Evolutionary conservation across 2,888 invertebrate genomes (phyloP), one percentile per base, ranked within the genome.

Genomic region (Pandemis heparana): DNA sequence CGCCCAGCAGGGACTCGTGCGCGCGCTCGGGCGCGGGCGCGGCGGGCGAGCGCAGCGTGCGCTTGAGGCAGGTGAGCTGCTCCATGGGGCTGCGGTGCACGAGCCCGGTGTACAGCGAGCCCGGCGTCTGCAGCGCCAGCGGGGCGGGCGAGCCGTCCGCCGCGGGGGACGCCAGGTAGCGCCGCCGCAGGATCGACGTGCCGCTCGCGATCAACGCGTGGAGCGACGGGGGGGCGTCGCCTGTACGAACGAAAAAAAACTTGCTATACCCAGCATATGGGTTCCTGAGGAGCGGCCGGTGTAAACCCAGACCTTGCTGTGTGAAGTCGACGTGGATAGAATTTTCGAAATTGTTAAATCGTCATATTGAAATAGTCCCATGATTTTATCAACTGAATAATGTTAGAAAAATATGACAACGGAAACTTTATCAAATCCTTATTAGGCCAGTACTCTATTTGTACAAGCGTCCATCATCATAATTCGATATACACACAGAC

Each of bases 61-160:
- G 92, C 87, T 96, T 96, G 16, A 97, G 90, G 81, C 97, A 97
- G 64, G 96, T 97, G 67, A 97, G 87, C 89, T 97, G 97, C 77
- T 97, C 96, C 96, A 97, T 97, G 1, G 97, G 97, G 84, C 97
- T 97, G 63, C 94, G 91, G 76, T 96, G 96, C 74, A 96, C 95
- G 7, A 96, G 95, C 0, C 96, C 96, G 92, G 89, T 82, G 95
- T 95, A 90, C 88, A 97, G 83, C 32, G 96, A 95, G 62, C 95
- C 96, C 43, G 94, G 92, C 8, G 94, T 92, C 77, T 95, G 96
- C 32, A 96, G 86, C 10, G 96, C 95, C 5, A 97, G 89, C 46
- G 96, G 95, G 14, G 96, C 95, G 8, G 96, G 95, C 91, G 95
- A 95, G 16, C 96, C 95, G 76, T 93, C 93, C 6, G 95, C 91